Percentiles rank a stretch among this genome's conserved stretches.
Conservation (phyloP, 2,797 vertebrate species). For the Acipenser ruthenus region DNA sequence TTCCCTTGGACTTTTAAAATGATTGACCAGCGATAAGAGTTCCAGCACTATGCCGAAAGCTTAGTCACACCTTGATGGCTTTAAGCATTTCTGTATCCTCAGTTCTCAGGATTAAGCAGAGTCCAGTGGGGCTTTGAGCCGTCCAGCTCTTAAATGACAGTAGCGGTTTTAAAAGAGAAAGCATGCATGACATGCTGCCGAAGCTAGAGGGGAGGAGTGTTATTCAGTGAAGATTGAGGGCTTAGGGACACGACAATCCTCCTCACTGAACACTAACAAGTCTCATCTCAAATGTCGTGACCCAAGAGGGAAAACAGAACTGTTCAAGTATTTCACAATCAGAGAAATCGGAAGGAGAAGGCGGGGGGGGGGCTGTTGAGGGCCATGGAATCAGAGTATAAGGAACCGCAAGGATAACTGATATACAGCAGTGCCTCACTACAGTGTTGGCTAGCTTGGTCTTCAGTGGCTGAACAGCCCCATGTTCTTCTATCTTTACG, state of each 20-base stretch:
- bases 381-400: too few relatives aligned
- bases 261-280: conserved; percentile 65
- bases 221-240: conserved; percentile 74
- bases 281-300: conserved; percentile 75
- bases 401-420: too few relatives aligned
- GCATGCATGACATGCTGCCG: conserved; percentile 57
- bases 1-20: too few relatives aligned
- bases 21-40: too few relatives aligned
- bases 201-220: conserved; percentile 65
- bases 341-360: neutral
- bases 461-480: too few relatives aligned
- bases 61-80: conserved; percentile 19
- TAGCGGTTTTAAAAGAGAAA: conserved; percentile 71
- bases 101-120: conserved; percentile 64
- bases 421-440: too few relatives aligned
- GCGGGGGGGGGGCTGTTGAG: too few relatives aligned
- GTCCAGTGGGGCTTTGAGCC: conserved; percentile 72
- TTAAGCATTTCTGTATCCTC: conserved; percentile 48
- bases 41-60: too few relatives aligned
- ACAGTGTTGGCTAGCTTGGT: too few relatives aligned
- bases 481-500: too few relatives aligned
- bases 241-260: conserved; percentile 73
- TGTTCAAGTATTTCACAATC: conserved; percentile 64
- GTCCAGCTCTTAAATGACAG: conserved; percentile 69
- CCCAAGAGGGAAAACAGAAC: conserved; percentile 69